phyloP scores from a whole-genome alignment of 1,140 invertebrate genomes.

The Euura saliciscinereae region DNA sequence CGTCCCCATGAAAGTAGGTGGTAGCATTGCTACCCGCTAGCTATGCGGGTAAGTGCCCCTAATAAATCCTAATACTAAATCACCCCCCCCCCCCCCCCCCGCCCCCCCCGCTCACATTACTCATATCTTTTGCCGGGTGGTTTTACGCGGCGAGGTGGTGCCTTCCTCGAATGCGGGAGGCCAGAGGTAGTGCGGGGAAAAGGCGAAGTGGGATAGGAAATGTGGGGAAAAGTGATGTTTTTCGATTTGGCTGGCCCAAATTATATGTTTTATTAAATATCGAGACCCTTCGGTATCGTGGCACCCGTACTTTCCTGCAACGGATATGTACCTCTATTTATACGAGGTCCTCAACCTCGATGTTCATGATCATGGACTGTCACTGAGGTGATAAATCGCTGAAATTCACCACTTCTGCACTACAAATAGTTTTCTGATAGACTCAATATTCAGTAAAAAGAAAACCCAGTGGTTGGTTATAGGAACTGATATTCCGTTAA shows the following conservation, averaged over 20 bases:
- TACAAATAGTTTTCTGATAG: too few relatives aligned
- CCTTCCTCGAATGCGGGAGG: background rate
- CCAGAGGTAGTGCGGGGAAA: background rate
- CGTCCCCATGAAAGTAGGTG: slow-evolving; percentile 9
- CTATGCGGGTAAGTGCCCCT: slow-evolving; percentile 39
- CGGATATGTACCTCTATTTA: too few relatives aligned
- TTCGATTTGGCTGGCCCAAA: background rate
- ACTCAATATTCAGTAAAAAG: too few relatives aligned
- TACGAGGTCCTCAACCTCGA: too few relatives aligned
- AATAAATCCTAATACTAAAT: slow-evolving; percentile 60
- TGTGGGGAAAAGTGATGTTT: slow-evolving; percentile 2
- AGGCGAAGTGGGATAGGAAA: background rate
- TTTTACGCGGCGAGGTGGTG: background rate
- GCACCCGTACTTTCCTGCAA: too few relatives aligned
- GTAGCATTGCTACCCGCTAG: slow-evolving; percentile 28
- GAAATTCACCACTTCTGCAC: too few relatives aligned
- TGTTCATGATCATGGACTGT: too few relatives aligned
- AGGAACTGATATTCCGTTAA: too few relatives aligned
- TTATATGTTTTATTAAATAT: slow-evolving; percentile 8
- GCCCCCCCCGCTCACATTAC: too few relatives aligned
- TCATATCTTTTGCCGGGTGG: slow-evolving; percentile 44
- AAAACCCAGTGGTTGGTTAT: too few relatives aligned
- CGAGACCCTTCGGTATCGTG: background rate
- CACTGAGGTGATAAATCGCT: too few relatives aligned
- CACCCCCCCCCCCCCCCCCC: slow-evolving; percentile 45